Evolutionary conservation across 2,797 vertebrate species (phyloP), one percentile per base, ranked within the genome.

Genomic region (Phrynocephalus forsythii): DNA sequence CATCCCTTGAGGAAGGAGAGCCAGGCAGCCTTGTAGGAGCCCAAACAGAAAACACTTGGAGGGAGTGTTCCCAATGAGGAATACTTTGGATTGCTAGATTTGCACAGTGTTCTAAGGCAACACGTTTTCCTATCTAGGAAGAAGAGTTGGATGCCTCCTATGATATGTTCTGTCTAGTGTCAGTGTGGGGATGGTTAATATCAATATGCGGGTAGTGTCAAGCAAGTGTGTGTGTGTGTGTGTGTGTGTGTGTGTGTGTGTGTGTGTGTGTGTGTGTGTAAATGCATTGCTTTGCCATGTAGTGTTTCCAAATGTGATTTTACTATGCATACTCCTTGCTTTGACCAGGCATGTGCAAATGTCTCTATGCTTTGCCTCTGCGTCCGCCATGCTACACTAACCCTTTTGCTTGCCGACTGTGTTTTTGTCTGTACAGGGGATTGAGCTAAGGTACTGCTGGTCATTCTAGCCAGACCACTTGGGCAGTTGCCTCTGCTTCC

Each of bases 371-470:
- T 88, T 88, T 76, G 89, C n/a, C 82, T 28, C 87, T 3, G 78
- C 16, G 90, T 79, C 1, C 85, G 92, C 9, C 90, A 94, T 91
- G 95, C 96, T 87, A 95, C 96, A 96, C 96, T 97, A 97, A 97
- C 92, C 96, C 96, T 97, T 96, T 7, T 33, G 97, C 97, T 97
- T 96, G 97, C 97, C 97, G 97, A 97, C 96, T 97, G 97, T 93
- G 95, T 97, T 97, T 97, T 96, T 97, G 96, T 97, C 97, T 97
- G 97, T 97, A 97, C 97, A 97, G 97, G 97, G 95, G 96, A 97
- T 96, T 97, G 96, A 96, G 96, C 96, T 97, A 97, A 97, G 97
- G 96, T 96, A 95, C 96, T 94, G 95, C 95, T 95, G 60, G 96
- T 93, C 95, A 93, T 95, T 97, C 94, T 97, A 97, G 96, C 94